Conservation (phyloP, 2,113 vertebrate genomes). For the Perca fluviatilis region DNA sequence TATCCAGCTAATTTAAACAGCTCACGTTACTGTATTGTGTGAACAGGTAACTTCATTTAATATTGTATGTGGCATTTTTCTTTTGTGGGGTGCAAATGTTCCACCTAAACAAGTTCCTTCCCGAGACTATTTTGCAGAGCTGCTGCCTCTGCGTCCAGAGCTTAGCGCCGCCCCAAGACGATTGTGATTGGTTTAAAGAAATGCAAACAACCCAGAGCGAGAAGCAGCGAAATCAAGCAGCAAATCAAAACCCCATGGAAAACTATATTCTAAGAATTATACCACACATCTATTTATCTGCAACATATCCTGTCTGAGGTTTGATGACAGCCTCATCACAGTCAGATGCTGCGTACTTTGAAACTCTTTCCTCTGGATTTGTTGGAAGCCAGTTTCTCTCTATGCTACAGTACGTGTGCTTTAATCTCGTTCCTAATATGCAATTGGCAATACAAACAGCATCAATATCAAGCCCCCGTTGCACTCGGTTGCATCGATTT, state of each 20-base stretch:
- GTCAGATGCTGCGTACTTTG: not conserved
- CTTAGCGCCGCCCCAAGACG: no score
- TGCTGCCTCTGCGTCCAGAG: no score
- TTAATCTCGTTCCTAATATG: slow-evolving; percentile 14
- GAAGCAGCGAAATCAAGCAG: not conserved
- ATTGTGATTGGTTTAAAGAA: no score
- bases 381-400: not conserved
- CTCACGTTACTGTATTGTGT: no score
- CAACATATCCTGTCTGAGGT: not conserved
- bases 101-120: no score
- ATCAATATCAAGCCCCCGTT: slow-evolving; percentile 46
- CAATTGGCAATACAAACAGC: slow-evolving; percentile 33
- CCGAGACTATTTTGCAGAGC: no score
- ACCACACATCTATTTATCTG: not conserved
- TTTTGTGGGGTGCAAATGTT: no score
- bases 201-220: no score
- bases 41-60: no score
- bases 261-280: not conserved
- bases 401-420: not conserved
- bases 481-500: slow-evolving; percentile 58
- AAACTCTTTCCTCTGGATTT: not conserved
- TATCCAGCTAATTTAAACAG: no score
- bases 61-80: no score
- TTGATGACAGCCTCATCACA: not conserved
- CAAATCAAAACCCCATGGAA: not conserved